phyloP scores from a whole-genome alignment of 92 coral and sea anemone species.

The Zoanthus solanderi region DNA sequence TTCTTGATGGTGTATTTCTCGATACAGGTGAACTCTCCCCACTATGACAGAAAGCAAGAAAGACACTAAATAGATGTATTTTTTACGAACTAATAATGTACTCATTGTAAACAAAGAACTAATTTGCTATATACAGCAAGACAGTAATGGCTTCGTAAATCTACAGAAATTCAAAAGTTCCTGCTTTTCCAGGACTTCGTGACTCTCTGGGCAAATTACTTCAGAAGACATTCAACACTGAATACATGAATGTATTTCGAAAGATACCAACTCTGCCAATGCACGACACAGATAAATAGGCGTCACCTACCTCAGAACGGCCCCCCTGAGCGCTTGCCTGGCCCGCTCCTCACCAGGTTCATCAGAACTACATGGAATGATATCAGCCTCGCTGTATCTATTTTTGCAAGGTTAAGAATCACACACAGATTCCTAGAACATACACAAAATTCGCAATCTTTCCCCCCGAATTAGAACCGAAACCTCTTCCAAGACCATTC shows the following conservation, averaged over 20 bases:
- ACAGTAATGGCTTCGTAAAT: not conserved
- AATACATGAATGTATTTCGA: not conserved
- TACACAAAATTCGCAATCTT: not conserved
- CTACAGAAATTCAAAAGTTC: not conserved
- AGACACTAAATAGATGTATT: not conserved
- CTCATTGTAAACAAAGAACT: not conserved
- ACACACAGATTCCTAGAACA: not conserved
- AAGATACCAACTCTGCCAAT: not conserved
- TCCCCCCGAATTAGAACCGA: too few relatives aligned
- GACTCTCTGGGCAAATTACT: not conserved
- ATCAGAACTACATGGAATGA: conserved; percentile 85
- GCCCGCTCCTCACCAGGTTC: conserved; percentile 85
- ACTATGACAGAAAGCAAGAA: conserved; percentile 40
- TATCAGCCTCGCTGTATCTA: conserved; percentile 85
- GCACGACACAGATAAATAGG: too few relatives aligned
- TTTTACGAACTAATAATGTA: not conserved
- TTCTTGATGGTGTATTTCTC: conserved; percentile 70
- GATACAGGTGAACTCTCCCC: conserved; percentile 84
- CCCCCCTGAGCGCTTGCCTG: conserved; percentile 88
- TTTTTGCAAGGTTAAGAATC: conserved; percentile 23
- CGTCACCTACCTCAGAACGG: conserved; percentile 63
- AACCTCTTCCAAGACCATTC: too few relatives aligned
- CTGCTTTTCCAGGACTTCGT: not conserved
- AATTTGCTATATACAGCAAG: not conserved
- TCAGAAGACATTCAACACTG: not conserved